Conservation (phyloP, 2,888 invertebrate species). For the Eilema caniola region DNA sequence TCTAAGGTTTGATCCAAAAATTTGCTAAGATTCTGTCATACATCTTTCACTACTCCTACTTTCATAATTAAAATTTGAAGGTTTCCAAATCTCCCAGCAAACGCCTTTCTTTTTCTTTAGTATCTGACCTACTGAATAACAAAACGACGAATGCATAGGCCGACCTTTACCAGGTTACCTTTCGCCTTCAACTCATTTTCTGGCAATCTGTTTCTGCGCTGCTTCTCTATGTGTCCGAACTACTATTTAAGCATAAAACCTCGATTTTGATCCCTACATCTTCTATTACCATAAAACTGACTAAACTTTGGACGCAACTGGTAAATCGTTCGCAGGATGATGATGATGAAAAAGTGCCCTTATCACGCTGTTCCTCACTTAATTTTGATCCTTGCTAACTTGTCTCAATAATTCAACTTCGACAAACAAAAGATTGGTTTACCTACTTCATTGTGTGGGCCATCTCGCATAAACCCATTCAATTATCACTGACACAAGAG, state of each 20-base stretch:
- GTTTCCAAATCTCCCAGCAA: too few species aligned
- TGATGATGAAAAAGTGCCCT: background rate
- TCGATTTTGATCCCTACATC: background rate
- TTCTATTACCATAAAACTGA: background rate
- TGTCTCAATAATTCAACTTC: too few species aligned
- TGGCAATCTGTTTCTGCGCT: background rate
- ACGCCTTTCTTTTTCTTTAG: too few species aligned
- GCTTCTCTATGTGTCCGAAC: background rate
- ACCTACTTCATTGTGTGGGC: conserved; percentile 20
- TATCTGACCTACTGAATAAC: too few species aligned
- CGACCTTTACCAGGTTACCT: background rate
- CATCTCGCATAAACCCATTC: conserved; percentile 67
- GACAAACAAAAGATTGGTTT: background rate
- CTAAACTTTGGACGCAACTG: too few species aligned
- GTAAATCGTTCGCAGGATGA: too few species aligned
- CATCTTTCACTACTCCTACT: too few species aligned
- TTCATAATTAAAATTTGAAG: background rate
- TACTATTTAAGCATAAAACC: background rate
- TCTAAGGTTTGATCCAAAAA: too few species aligned
- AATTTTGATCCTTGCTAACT: too few species aligned
- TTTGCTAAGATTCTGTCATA: too few species aligned
- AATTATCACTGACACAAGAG: conserved; percentile 78
- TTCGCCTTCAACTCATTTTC: background rate
- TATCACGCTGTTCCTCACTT: background rate
- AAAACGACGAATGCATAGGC: background rate